phyloP scores from a whole-genome alignment of 2,113 vertebrate species.

The Setophaga coronata region DNA sequence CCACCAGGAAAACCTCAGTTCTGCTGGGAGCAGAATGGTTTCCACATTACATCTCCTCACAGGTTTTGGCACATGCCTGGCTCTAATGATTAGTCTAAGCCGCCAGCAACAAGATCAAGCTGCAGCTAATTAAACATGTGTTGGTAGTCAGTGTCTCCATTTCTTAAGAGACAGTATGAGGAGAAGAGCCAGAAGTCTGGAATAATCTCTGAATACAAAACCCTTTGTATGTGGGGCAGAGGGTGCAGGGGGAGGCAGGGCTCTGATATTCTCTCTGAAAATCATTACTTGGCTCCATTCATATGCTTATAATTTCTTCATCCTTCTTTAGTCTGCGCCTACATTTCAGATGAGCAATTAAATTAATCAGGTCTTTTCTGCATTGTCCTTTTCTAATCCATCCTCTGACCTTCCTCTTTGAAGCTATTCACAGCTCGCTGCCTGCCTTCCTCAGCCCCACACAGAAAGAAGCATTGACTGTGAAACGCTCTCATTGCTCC shows the following conservation, averaged over 20 bases:
- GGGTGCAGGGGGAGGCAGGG: not conserved
- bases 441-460: not conserved
- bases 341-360: conserved; percentile 48
- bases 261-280: not conserved
- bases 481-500: not conserved
- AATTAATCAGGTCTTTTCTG: conserved; percentile 45
- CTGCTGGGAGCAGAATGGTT: not conserved
- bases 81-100: not conserved
- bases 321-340: conserved; percentile 30
- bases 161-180: not conserved
- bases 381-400: conserved; percentile 49
- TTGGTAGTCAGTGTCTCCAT: not conserved
- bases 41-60: not conserved
- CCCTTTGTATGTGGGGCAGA: not conserved
- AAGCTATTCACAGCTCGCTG: not conserved
- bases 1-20: not conserved
- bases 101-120: not conserved
- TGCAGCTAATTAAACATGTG: not conserved
- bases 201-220: not conserved
- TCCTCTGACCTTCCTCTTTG: conserved; percentile 36
- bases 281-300: conserved; percentile 39
- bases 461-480: not conserved
- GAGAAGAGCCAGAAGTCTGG: not conserved
- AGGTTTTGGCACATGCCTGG: not conserved
- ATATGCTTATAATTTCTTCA: conserved; percentile 51